Evolutionary conservation across 2,797 vertebrate species (phyloP).

Genomic region (Danio albolineatus): DNA sequence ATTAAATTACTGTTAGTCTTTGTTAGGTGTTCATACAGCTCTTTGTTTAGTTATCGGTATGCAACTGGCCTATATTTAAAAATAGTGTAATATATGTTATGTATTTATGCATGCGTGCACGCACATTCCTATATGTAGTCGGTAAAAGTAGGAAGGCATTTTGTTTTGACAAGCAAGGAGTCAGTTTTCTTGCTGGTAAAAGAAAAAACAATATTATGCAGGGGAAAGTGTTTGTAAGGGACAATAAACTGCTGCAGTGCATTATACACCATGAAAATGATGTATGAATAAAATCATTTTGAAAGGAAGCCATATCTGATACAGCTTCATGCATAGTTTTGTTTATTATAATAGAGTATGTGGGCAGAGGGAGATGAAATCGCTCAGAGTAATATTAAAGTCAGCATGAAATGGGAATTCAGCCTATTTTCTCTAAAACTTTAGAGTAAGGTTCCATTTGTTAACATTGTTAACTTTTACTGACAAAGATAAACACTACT

Average conservation of each 20-base stretch:
- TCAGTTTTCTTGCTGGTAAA: not conserved
- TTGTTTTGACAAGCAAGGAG: not conserved
- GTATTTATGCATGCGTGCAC: too few relatives aligned
- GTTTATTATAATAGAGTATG: not conserved
- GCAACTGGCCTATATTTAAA: not conserved
- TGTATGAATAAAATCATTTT: not conserved
- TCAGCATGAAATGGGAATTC: not conserved
- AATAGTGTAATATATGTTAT: not conserved
- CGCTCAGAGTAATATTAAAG: not conserved
- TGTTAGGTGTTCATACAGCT: not conserved
- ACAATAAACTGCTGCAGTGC: not conserved
- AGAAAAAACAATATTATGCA: not conserved
- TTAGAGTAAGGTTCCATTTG: too few relatives aligned
- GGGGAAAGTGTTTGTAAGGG: not conserved
- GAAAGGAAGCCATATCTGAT: not conserved
- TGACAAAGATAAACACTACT: too few relatives aligned
- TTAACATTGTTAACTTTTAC: too few relatives aligned
- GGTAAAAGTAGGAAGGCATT: not conserved
- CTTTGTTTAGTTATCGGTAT: not conserved
- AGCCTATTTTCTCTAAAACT: not conserved
- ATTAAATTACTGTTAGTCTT: conserved; percentile 3
- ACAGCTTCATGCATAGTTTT: not conserved
- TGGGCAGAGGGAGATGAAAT: not conserved
- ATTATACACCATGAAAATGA: not conserved
- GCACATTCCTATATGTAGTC: too few relatives aligned